Conservation (phyloP, 2,888 invertebrate species). For the Oithona nana region DNA sequence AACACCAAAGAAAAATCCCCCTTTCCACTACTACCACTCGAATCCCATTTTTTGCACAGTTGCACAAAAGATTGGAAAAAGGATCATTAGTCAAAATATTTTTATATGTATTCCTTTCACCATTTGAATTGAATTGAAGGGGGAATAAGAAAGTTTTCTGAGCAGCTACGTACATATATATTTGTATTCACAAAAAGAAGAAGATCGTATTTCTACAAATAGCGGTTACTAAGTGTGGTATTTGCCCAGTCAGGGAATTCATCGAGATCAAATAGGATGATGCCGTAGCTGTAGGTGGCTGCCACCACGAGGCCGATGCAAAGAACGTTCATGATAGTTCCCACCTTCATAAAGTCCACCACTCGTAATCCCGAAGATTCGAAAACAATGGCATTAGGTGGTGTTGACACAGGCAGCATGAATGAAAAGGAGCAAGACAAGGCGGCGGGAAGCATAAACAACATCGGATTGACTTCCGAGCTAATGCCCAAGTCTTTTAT, state of each 20-base stretch:
- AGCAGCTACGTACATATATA: no score
- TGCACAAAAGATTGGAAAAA: no score
- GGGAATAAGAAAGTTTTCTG: no score
- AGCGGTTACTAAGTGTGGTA: no score
- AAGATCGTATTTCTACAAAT: no score
- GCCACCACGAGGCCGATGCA: constrained; percentile 27
- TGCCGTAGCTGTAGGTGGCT: constrained; percentile 27
- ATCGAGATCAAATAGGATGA: constrained; percentile 25
- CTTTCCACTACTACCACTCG: no score
- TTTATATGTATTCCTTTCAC: no score
- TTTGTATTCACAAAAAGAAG: no score
- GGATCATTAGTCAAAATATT: no score
- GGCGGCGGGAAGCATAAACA: constrained; percentile 31
- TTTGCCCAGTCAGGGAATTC: constrained; percentile 24
- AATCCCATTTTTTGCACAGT: no score
- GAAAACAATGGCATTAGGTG: constrained; percentile 35
- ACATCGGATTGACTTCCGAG: constrained; percentile 24
- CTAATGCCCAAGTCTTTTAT: constrained; percentile 50
- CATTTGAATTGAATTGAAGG: no score
- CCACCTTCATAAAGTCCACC: constrained; percentile 26
- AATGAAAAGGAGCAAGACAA: constrained; percentile 32
- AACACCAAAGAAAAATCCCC: no score
- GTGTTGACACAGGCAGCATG: constrained; percentile 33
- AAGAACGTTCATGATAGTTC: constrained; percentile 29
- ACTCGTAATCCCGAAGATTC: constrained; percentile 23